Conservation (phyloP, 2,888 invertebrate genomes). For the Argynnis bischoffii region DNA sequence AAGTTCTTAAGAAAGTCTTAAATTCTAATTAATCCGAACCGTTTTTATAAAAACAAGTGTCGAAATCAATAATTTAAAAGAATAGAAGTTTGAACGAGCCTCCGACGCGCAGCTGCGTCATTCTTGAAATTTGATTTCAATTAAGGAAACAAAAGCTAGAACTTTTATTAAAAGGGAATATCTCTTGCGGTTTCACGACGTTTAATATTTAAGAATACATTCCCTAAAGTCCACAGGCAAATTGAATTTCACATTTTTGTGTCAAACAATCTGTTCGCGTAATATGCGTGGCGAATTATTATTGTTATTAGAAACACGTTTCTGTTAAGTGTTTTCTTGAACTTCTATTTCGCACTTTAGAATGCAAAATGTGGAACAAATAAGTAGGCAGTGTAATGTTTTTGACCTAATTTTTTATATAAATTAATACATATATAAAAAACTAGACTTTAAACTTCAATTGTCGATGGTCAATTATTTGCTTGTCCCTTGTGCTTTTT, state of each 20-base stretch:
- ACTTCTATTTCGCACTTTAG: not conserved
- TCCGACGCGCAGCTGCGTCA: conserved; percentile 69
- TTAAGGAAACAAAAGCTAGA: conserved; percentile 73
- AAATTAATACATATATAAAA: too few species aligned
- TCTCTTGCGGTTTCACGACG: conserved; percentile 50
- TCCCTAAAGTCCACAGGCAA: conserved; percentile 44
- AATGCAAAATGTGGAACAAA: not conserved
- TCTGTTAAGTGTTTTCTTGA: not conserved
- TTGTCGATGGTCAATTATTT: too few species aligned
- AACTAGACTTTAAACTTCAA: too few species aligned
- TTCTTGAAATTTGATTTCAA: conserved; percentile 74
- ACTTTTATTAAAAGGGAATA: conserved; percentile 74
- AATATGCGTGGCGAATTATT: conserved; percentile 14
- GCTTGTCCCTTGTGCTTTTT: too few species aligned
- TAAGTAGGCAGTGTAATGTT: too few species aligned
- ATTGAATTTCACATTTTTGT: conserved; percentile 44
- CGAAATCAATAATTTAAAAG: conserved; percentile 41
- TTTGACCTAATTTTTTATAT: too few species aligned
- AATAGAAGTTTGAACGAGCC: conserved; percentile 48
- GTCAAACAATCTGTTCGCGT: conserved; percentile 26
- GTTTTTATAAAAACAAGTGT: conserved; percentile 3
- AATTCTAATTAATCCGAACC: not conserved
- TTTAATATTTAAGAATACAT: conserved; percentile 41
- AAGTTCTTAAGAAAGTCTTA: not conserved
- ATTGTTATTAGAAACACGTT: conserved; percentile 6